Base-by-base conservation (phyloP, 2,888 invertebrate genomes). In the Pycnomerus fuliginosus region DNA sequence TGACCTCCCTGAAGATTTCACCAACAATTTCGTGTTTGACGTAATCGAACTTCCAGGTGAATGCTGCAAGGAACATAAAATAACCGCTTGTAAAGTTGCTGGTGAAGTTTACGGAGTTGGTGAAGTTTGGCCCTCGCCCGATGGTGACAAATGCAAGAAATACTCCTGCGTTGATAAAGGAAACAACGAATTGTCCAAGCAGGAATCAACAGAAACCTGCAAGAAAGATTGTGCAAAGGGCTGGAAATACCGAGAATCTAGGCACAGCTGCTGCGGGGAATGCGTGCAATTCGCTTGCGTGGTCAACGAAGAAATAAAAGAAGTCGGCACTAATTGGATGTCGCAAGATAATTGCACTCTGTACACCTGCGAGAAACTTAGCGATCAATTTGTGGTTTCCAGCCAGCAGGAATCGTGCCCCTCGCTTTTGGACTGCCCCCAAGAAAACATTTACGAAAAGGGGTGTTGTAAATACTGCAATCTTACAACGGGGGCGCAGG, bases 401-500 rank as follows among this genome's bases (percentile, higher is more conserved):
- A 64, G 61, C 7, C 53, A 61, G 16, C 64, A 67, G 34, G 74
- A 77, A 56, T 62, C 76, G 1, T 90, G 90, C 60, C 83, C 85
- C 1, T 79, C 81, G 67, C 71, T 78, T 1, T 61, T 68, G n/a
- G 62, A 70, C 27, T 89, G 90, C 61, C 73, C 77, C 0, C 68
- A 74, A 0, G 74, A 79, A 13, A 67, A 79, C 46, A 58, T 80
- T 11, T 77, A 80, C 56, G 68, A 72, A 8, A 80, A 82, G 15
- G 83, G 83, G 32, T 90, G 90, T 66, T 90, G 89, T 57, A 71
- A 77, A 16, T 68, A 74, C 30, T 90, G 90, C 64, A 79, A 79
- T 48, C 60, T 74, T 14, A 78, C 76, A 1, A 64, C 77, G 0
- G 57, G 68, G 4, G 58, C 74, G 2, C 70, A 76, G 82, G 83